phyloP scores from a whole-genome alignment of 2,113 vertebrate genomes.

The Chiloscyllium plagiosum region DNA sequence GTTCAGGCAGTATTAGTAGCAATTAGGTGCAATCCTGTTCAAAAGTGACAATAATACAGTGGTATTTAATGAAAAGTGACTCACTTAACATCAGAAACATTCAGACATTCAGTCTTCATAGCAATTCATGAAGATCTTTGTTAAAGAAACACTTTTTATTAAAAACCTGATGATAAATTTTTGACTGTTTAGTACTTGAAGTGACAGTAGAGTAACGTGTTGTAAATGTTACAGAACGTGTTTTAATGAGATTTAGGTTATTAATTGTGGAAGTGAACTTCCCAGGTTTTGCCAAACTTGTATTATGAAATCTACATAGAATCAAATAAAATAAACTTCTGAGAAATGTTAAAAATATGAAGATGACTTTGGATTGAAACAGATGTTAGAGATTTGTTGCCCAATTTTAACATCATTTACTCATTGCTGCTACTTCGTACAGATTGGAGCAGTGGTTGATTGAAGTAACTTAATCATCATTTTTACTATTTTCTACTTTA shows the following conservation, averaged over 20 bases:
- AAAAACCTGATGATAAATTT: background rate
- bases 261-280: background rate
- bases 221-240: background rate
- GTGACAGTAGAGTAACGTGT: background rate
- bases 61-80: background rate
- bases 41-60: background rate
- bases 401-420: background rate
- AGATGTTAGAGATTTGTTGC: background rate
- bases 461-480: background rate
- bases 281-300: background rate
- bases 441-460: background rate
- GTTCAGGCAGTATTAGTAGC: background rate
- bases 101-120: background rate
- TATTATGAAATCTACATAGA: background rate
- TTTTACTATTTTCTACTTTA: background rate
- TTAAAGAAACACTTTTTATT: background rate
- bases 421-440: background rate
- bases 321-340: background rate
- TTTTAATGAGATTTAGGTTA: background rate
- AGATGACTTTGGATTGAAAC: background rate
- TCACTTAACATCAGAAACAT: background rate
- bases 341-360: background rate
- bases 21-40: background rate
- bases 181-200: background rate
- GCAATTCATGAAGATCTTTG: background rate